Percentiles rank a stretch among this genome's conserved stretches.
Evolutionary conservation across 2,113 vertebrate species (phyloP).

Genomic region (Labrus mixtus): DNA sequence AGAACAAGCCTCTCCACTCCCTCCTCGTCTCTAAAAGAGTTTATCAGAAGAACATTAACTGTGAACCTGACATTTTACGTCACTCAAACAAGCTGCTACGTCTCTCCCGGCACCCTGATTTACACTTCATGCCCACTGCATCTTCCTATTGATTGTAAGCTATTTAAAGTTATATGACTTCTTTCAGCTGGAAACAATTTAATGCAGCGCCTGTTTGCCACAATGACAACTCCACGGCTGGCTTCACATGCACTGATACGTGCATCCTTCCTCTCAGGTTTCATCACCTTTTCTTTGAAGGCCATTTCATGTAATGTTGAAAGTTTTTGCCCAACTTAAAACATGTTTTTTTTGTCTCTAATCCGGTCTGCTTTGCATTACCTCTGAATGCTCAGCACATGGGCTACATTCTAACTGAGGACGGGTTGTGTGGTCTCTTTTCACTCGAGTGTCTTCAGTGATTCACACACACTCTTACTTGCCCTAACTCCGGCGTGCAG

Average conservation of each 20-base stretch:
- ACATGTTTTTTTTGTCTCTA: constrained; percentile 5
- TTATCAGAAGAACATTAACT: constrained; percentile 35
- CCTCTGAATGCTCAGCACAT: constrained; percentile 36
- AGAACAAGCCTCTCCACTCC: neutral
- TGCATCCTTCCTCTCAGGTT: constrained; percentile 25
- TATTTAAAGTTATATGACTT: constrained; percentile 48
- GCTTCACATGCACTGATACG: constrained; percentile 32
- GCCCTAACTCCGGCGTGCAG: constrained; percentile 21
- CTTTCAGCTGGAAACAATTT: constrained; percentile 46
- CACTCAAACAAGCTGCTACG: constrained; percentile 44
- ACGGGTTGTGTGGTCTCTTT: constrained; percentile 47
- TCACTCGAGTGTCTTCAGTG: constrained; percentile 30
- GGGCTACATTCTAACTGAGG: constrained; percentile 26
- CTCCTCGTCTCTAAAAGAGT: constrained; percentile 2
- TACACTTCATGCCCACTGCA: constrained; percentile 37
- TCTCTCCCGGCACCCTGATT: constrained; percentile 39
- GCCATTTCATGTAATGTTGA: constrained; percentile 21
- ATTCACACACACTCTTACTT: constrained; percentile 36
- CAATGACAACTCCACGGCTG: constrained; percentile 41
- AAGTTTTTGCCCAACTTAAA: constrained; percentile 32
- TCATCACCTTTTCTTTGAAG: constrained; percentile 17
- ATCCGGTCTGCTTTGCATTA: constrained; percentile 48
- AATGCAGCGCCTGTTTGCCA: constrained; percentile 38
- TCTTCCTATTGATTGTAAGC: constrained; percentile 37
- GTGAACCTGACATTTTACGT: constrained; percentile 42